A percentile compares a stretch with the other conserved stretches of the same genome.
phyloP scores from a whole-genome alignment of 2,113 vertebrate species.

The Bungarus multicinctus region DNA sequence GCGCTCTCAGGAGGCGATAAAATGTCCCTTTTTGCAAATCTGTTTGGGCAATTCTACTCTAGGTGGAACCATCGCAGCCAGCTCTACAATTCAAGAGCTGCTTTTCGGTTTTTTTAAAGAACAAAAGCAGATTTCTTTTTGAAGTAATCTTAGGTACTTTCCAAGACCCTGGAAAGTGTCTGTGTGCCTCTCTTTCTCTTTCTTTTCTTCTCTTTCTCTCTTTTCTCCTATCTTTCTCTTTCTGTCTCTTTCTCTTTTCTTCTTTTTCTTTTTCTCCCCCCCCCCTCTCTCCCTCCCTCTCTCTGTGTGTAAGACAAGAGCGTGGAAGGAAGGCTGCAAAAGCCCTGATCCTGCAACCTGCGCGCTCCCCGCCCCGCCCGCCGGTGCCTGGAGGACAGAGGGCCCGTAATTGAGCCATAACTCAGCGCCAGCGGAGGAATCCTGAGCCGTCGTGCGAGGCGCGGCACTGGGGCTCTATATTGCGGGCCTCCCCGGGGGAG shows the following conservation, averaged over 20 bases:
- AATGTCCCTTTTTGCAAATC: background rate
- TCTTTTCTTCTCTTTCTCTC: too few relatives aligned
- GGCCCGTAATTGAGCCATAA: slow-evolving; percentile 52
- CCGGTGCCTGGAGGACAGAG: slow-evolving; percentile 39
- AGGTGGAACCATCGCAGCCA: background rate
- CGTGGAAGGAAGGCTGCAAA: background rate
- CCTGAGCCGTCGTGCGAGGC: slow-evolving; percentile 1
- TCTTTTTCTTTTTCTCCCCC: too few relatives aligned
- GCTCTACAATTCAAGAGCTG: background rate
- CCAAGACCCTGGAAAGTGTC: background rate
- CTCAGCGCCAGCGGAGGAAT: slow-evolving; percentile 40
- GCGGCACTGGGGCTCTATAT: slow-evolving; percentile 25
- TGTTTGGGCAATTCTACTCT: background rate
- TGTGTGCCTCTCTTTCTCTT: too few relatives aligned
- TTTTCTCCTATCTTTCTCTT: too few relatives aligned
- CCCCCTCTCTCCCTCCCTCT: fast-evolving
- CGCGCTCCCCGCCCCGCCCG: background rate
- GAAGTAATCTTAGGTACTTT: background rate
- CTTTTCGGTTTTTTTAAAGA: background rate
- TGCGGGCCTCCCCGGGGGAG: slow-evolving; percentile 39
- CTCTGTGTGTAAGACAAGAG: background rate
- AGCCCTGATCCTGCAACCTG: background rate
- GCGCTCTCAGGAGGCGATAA: too few relatives aligned
- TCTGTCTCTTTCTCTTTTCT: too few relatives aligned
- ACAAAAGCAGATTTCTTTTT: background rate